Evolutionary conservation across 2,797 vertebrate genomes (phyloP), one percentile per base, ranked within the genome.

Genomic region (Falco berigora): DNA sequence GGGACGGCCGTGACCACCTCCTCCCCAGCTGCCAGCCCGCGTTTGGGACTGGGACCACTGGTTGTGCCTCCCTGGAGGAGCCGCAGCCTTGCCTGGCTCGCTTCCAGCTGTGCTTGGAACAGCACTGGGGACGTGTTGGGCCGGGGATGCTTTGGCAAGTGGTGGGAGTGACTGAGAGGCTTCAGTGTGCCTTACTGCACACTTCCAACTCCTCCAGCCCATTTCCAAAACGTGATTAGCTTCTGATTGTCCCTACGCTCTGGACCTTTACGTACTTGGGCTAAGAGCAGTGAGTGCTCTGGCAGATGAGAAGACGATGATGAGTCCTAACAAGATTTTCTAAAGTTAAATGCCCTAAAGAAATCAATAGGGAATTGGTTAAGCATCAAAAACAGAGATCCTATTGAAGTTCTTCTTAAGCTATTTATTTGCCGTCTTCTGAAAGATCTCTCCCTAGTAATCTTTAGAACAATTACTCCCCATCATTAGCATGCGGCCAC

Each of bases 251-350:
- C 59, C 79, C 56, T 2, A 4, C 3, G 2, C 38, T 34, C 80
- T 10, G 49, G 55, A 73, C 81, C 40, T 91, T 86, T n/a, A 91
- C 55, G 32, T 14, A 80, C 25, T 5, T 0, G 1, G 55, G 73
- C 63, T 50, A 36, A 1, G 9, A 40, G 75, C 85, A 88, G 14
- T 0, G 4, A 78, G 75, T 4, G 44, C 94, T 94, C 73, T 87
- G 72, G 85, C 73, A 75, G 67, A 82, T 1, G 7, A 88, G 83
- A 7, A 42, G 75, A 50, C 5, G 49, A 68, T 85, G 67, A 71
- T 47, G 80, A 88, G 63, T 13, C 42, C 75, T 91, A 86, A 88
- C 21, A 38, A 82, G 94, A 88, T 94, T 93, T 95, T 58, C 94
- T 91, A 4, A 75, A 83, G 85, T 92, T 71, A 81, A 92, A 91